These are phyloP conservation scores for Rousettus madagascariensis DNA, from an alignment of 2,797 vertebrate species.

Conservation along the genomic window DNA sequence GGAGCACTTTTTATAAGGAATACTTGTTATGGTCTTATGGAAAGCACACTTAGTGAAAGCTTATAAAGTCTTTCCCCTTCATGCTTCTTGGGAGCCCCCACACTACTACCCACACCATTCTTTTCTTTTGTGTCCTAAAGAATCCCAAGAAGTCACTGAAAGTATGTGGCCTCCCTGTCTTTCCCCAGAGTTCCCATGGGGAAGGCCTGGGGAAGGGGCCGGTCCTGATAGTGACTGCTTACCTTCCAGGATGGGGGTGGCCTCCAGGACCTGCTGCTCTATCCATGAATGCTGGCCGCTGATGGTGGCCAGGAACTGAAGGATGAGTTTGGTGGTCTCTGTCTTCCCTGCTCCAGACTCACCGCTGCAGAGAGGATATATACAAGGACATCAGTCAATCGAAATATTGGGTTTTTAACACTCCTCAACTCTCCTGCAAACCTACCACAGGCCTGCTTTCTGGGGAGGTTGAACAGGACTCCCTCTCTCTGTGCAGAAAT, in stretches of 20 bases:
- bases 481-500: background rate
- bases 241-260: conserved; percentile 98
- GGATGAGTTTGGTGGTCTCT: conserved; percentile 95
- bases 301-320: conserved; percentile 95
- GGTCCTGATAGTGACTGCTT: background rate
- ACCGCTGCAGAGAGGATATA: conserved; percentile 86
- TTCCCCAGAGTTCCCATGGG: accelerated
- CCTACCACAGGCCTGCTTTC: background rate
- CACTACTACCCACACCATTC: too few relatives aligned
- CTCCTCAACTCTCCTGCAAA: background rate
- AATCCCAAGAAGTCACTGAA: background rate
- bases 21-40: background rate
- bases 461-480: background rate
- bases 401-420: background rate
- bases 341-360: conserved; percentile 99
- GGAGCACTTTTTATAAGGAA: background rate
- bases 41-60: background rate
- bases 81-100: background rate
- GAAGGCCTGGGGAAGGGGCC: accelerated
- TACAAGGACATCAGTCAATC: background rate
- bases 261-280: conserved; percentile 97
- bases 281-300: conserved; percentile 97
- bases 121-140: background rate
- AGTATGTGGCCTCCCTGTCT: background rate
- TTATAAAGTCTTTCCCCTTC: background rate